Base-by-base conservation (phyloP, 2,113 vertebrate genomes). In the Myxocyprinus asiaticus region DNA sequence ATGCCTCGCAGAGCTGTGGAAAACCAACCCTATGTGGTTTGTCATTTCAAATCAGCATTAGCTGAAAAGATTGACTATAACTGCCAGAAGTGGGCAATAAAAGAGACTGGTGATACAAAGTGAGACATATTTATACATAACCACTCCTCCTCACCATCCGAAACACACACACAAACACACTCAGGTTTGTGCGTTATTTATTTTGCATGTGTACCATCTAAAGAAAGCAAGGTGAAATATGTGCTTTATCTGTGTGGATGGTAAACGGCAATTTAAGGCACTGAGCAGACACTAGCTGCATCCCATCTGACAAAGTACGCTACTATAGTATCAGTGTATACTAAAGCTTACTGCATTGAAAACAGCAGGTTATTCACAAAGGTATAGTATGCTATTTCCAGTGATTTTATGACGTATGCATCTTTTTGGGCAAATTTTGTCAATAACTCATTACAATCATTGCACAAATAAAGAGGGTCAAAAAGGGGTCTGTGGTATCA, bases 11-110 rank as follows among this genome's bases (percentile, higher is more conserved):
- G 47, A 22, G 42, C 17, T 42, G n/a, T 10, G 33, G 45, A 61
- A 63, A 64, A 45, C 59, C 53, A 11, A 22, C 5, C 47, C 15
- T 72, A 44, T 65, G 50, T 51, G 22, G 48, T 72, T 71, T 65
- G 77, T 45, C 59, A 55, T 63, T 43, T 71, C 12, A 61, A 55
- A 71, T 70, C 68, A 72, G 68, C 61, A 72, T 47, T 72, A 64
- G 65, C 59, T 8, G 14, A 56, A n/a, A 7, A 71, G 77, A 79
- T 44, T 79, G 67, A 61, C 68, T 65, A 43, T 70, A 56, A 71
- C 44, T 42, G 75, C 47, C 7, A 14, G 15, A 63, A 67, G 51
- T 61, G 14, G 50, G 17, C 42, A 47, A 65, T 72, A 65, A 47
- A 79, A 66, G 17, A 78, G 66, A 42, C 55, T 12, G 15, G 15